Conservation (phyloP, 2,113 vertebrate species). For the Thermophis baileyi region DNA sequence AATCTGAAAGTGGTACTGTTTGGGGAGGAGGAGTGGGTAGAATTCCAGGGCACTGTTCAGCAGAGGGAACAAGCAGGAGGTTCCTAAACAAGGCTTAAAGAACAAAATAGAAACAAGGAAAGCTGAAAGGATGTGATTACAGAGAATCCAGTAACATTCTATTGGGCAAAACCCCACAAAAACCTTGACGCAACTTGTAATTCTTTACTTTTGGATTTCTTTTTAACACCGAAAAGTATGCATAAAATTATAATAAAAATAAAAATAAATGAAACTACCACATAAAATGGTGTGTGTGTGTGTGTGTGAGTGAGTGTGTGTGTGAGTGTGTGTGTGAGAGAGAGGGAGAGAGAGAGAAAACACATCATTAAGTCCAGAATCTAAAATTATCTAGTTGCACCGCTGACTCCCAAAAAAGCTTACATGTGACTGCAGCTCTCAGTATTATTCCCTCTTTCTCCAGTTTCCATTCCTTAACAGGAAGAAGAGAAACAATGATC, state of each 20-base stretch:
- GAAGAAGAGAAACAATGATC: not conserved
- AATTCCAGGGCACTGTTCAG: not conserved
- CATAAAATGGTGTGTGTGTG: not conserved
- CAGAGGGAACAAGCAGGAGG: not conserved
- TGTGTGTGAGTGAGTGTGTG: not conserved
- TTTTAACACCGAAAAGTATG: not conserved
- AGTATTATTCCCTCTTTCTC: not conserved
- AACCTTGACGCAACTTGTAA: not conserved
- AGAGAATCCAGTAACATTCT: not conserved
- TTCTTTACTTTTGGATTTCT: not conserved
- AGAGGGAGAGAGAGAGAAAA: not conserved
- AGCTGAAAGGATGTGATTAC: not conserved
- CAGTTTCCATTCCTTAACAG: not conserved
- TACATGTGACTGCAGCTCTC: not conserved
- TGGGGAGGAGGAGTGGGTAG: not conserved
- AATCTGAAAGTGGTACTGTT: not conserved
- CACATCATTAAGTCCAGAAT: not conserved
- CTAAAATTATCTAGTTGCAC: not conserved
- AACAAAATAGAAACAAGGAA: not conserved
- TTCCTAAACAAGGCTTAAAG: not conserved
- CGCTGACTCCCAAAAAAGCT: not conserved
- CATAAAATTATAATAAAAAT: not conserved
- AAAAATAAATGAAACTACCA: not conserved
- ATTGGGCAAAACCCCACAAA: not conserved
- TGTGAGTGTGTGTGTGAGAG: not conserved